Evolutionary conservation across 2,888 invertebrate species (phyloP), one percentile per base, ranked within the genome.

Genomic region (Agonum fuliginosum): DNA sequence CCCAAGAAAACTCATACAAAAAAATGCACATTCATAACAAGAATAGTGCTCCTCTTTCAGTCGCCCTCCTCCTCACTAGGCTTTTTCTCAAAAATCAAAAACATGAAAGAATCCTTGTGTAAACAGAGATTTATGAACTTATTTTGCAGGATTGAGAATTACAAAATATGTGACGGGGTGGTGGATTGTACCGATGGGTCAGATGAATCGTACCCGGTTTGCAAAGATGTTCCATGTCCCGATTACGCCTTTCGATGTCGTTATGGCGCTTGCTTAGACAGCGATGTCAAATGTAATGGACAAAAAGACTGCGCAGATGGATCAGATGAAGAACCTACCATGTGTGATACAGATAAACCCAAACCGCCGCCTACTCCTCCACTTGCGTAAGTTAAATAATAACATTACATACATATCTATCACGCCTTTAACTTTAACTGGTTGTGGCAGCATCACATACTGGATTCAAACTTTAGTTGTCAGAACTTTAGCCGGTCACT

Each of bases 181-280:
- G 82, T 83, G 8, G 84, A 89, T 78, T 89, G 89, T 79, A 79
- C 24, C 6, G 89, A 89, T 82, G 83, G 83, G 8, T 87, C 88
- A 17, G 89, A 89, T 79, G 89, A 89, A 82, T 87, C 85, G n/a
- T 69, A 41, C 37, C 79, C 80, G 6, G 80, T 82, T 30, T 83
- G 83, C 58, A 82, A 37, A 14, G 14, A 46, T 22, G 27, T 78
- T 5, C 65, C 30, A 19, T 79, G 79, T 19, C 79, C 71, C 8
- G 58, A 70, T 3, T 89, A 88, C 80, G 87, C 90, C 70, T 92
- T 91, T 84, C 89, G 90, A 46, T 92, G 92, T 81, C 87, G 87
- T 0, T 91, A 92, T 81, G 91, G 91, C 0, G 91, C 90, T 0
- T 92, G 92, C 80, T 88, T 91, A 0, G 90, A 91, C 80, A 87